Conservation (phyloP, 2,113 vertebrate species). For the Pantherophis guttatus region DNA sequence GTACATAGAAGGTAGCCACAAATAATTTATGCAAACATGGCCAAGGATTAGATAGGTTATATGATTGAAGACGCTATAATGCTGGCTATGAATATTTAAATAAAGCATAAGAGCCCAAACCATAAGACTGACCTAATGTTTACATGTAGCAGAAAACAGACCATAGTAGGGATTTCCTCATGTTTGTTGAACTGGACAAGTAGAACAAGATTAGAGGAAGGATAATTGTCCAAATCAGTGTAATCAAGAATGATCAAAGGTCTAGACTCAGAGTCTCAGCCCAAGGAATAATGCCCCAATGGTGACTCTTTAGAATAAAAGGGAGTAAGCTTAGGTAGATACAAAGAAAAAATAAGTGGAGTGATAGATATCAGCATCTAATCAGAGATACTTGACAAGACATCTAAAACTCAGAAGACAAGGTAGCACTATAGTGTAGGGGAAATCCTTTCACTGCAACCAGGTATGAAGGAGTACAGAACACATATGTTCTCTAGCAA, state of each 20-base stretch:
- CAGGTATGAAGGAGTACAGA: background rate
- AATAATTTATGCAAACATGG: background rate
- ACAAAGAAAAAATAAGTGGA: background rate
- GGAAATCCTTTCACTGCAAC: background rate
- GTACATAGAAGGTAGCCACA: background rate
- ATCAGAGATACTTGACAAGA: background rate
- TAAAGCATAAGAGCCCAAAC: background rate
- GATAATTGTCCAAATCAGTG: background rate
- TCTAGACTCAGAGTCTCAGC: background rate
- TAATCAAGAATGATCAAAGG: background rate
- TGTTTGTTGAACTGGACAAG: background rate
- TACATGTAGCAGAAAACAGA: background rate
- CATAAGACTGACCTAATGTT: background rate
- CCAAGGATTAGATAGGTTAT: background rate
- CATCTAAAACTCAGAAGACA: background rate
- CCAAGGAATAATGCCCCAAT: background rate
- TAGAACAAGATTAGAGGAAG: background rate
- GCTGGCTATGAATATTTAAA: background rate
- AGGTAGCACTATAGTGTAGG: background rate
- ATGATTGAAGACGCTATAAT: background rate
- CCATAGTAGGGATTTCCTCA: background rate
- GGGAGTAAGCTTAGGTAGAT: background rate
- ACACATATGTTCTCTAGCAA: background rate
- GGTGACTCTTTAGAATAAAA: background rate
- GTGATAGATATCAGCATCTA: background rate